These are phyloP conservation scores for Diachasmimorpha longicaudata DNA, from an alignment of 1,140 invertebrate genomes.

Conservation along the genomic window DNA sequence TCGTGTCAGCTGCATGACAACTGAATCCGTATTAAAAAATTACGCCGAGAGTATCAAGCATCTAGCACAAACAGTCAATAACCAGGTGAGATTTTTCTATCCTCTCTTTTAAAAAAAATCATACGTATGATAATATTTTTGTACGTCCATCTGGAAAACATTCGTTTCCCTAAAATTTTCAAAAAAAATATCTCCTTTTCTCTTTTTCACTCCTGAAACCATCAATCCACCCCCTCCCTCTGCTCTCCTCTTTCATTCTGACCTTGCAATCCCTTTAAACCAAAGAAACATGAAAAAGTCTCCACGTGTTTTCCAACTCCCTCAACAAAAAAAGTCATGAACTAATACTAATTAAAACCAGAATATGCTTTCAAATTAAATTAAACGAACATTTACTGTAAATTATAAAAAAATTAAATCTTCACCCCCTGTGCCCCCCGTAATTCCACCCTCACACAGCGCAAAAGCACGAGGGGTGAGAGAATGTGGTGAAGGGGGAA, in stretches of 20 bases:
- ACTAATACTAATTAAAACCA: not conserved
- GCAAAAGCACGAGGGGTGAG: slow-evolving; percentile 17
- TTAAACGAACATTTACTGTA: not conserved
- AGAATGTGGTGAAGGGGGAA: slow-evolving; percentile 8
- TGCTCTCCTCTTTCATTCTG: not conserved
- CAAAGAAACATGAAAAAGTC: not conserved
- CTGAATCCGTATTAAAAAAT: slow-evolving; percentile 70
- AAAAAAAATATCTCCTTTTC: too few species aligned
- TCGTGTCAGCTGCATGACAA: slow-evolving; percentile 68
- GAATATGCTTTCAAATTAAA: not conserved
- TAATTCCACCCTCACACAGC: slow-evolving; percentile 40
- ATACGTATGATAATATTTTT: slow-evolving; percentile 34
- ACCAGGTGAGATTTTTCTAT: slow-evolving; percentile 62
- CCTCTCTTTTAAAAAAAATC: not conserved
- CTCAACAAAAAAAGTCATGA: not conserved
- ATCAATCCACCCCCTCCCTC: too few species aligned
- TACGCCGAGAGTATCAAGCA: slow-evolving; percentile 72
- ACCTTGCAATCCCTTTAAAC: slow-evolving; percentile 19
- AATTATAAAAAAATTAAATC: not conserved
- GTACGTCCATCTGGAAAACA: not conserved
- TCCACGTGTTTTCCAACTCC: not conserved
- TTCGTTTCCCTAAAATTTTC: too few species aligned
- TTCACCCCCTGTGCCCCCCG: slow-evolving; percentile 27
- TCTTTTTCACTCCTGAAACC: too few species aligned
- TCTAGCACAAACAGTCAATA: slow-evolving; percentile 69